Evolutionary conservation across 2,113 vertebrate genomes (phyloP).

Genomic region (Clupea harengus): DNA sequence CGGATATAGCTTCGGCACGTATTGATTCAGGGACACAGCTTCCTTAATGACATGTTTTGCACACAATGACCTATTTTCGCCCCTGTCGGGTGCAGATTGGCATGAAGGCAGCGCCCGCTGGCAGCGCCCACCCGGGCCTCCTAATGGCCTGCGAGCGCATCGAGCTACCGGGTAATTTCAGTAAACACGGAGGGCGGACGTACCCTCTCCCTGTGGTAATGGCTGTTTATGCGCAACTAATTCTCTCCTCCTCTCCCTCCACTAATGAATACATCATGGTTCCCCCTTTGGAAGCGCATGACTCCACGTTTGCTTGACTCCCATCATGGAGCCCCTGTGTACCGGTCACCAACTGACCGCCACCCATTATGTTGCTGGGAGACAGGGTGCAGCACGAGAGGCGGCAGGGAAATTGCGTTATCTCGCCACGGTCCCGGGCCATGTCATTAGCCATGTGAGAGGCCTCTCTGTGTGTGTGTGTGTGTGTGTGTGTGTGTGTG

Average conservation of each 20-base stretch:
- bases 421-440: not conserved
- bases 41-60: slow-evolving; percentile 64
- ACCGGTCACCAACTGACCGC: not conserved
- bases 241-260: slow-evolving; percentile 9
- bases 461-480: not conserved
- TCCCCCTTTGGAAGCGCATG: slow-evolving; percentile 27
- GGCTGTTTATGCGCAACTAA: slow-evolving; percentile 35
- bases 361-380: not conserved
- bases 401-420: not conserved
- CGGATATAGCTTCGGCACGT: slow-evolving; percentile 66
- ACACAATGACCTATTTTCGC: slow-evolving; percentile 71
- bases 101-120: slow-evolving; percentile 18
- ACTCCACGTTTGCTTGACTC: not conserved
- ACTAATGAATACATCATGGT: slow-evolving; percentile 37
- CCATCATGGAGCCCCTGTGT: not conserved
- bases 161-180: slow-evolving; percentile 18
- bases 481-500: no score
- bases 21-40: slow-evolving; percentile 68
- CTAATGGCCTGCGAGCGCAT: slow-evolving; percentile 12
- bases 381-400: not conserved
- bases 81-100: slow-evolving; percentile 45
- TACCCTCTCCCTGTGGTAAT: slow-evolving; percentile 20
- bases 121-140: not conserved
- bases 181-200: slow-evolving; percentile 29
- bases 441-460: not conserved